Base-by-base conservation (phyloP, 2,888 invertebrate species). In the Caenorhabditis zanzibari region DNA sequence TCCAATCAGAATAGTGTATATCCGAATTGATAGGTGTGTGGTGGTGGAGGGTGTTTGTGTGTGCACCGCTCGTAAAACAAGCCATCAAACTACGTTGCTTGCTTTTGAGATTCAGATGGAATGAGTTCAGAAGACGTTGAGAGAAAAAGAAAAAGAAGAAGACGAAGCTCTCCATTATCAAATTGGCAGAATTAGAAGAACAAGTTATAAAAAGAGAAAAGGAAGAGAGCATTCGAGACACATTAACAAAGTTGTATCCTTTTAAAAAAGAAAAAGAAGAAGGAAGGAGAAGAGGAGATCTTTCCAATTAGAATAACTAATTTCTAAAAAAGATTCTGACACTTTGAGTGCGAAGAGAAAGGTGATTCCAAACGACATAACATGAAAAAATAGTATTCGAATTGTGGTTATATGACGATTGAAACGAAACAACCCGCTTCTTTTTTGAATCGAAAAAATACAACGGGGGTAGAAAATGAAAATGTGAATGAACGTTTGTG, bases 221-320 rank as follows among this genome's bases (percentile, higher is more conserved):
- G 61, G 26, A 52, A 61, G 52, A 49, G 73, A 32, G 32, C 47
- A 49, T 49, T 52, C 59, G 44, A 47, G 64, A 58, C 49, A n/a
- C 63, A 75, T 56, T 74, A 64, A 74, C 52, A 73, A 63, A 73
- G 73, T 73, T 73, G 73, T 58, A 61, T 73, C 73, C 73, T 24
- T 28, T 19, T 10, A 26, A 54, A 26, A 14, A 26, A 54, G 26
- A 54, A 24, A 26, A 14, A 26, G 26, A 54, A 54, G 10, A 12
- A 12, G 10, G 12, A 38, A 38, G 38, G 12, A 56, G n/a, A 16
- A 49, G 69, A 69, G 38, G 52, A 41, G n/a, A 28, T 26, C 58
- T 44, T 44, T 26, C 75, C 66, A 75, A 75, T 75, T 75, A 68
- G 75, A 75, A 75, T 75, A 68, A 75, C 75, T 75, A 66, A 75